Evolutionary conservation across 2,888 invertebrate genomes (phyloP), one percentile per base, ranked within the genome.

Genomic region (Scotopteryx bipunctaria): DNA sequence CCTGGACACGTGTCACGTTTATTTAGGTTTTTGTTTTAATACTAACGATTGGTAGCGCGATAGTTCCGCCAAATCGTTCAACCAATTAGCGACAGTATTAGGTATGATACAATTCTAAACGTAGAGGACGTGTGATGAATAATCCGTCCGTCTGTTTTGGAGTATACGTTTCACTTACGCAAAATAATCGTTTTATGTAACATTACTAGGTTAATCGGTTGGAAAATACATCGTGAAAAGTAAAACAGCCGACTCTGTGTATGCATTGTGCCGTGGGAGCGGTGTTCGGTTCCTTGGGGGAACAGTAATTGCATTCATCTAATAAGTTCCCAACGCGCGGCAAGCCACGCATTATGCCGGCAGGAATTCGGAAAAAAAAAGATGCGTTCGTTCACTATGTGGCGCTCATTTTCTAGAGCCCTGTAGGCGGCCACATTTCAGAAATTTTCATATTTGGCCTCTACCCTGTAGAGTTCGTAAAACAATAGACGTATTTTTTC

Each of bases 221-320:
- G 38, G 23, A 32, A 47, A 35, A 5, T 15, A 15, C 5, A 31
- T 17, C 17, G 16, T n/a, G 32, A 31, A 23, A n/a, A n/a, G n/a
- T n/a, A n/a, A n/a, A 25, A 32, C 19, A 32, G 11, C 9, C 16
- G 21, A 19, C 32, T 42, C 42, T 53, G 33, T 43, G 23, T 42
- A 25, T 42, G 36, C 27, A 53, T 43, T 53, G 37, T 35, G 43
- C 47, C 53, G 42, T 52, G 46, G 42, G 37, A 42, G 19, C 41
- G 31, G 37, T 29, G 33, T 25, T 15, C 27, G 38, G 41, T 36
- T 43, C 37, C 17, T 1, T 42, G 42, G 31, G 38, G n/a, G 15
- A 38, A 46, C 46, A 46, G 37, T 29, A 36, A 19, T 5, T 32
- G 31, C 23, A 33, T 25, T 47, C 17, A 40, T 46, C 38, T 23